A percentile compares a stretch with the other conserved stretches of the same genome.
phyloP scores from a whole-genome alignment of 1,140 invertebrate species.

The Drepana arcuata region DNA sequence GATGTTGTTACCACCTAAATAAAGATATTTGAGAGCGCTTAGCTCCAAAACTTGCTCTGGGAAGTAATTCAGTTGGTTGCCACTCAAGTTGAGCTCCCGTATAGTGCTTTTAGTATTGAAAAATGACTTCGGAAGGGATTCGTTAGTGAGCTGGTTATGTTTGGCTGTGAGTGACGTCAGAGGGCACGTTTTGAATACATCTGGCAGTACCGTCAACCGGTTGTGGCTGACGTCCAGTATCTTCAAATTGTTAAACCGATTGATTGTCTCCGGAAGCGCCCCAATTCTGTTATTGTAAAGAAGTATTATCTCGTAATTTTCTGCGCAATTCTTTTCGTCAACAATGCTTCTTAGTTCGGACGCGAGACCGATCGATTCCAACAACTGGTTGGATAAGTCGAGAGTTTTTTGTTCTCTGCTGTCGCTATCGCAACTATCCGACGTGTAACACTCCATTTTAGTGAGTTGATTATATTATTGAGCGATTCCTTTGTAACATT shows the following conservation, averaged over 20 bases:
- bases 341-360: slow-evolving; percentile 72
- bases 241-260: slow-evolving; percentile 78
- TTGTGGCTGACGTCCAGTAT: slow-evolving; percentile 92
- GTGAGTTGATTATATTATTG: no score
- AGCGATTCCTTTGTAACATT: no score
- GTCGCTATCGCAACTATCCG: slow-evolving; percentile 86
- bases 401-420: slow-evolving; percentile 76
- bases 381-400: slow-evolving; percentile 78
- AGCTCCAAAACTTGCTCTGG: slow-evolving; percentile 91
- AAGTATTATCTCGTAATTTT: slow-evolving; percentile 79
- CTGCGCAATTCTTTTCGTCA: slow-evolving; percentile 71
- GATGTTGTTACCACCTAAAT: slow-evolving; percentile 92
- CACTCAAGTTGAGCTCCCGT: slow-evolving; percentile 92
- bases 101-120: slow-evolving; percentile 71
- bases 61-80: slow-evolving; percentile 88
- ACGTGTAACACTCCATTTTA: slow-evolving; percentile 82
- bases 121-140: slow-evolving; percentile 90
- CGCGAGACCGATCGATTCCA: slow-evolving; percentile 74
- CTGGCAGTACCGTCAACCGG: slow-evolving; percentile 81
- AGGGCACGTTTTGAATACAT: slow-evolving; percentile 81
- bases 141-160: slow-evolving; percentile 88
- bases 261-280: slow-evolving; percentile 68
- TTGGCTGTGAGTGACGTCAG: slow-evolving; percentile 84
- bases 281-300: slow-evolving; percentile 81
- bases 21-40: slow-evolving; percentile 83